These are phyloP conservation scores for Lasioglossum leucozonium DNA, from an alignment of 2,888 invertebrate genomes.

Conservation along the genomic window DNA sequence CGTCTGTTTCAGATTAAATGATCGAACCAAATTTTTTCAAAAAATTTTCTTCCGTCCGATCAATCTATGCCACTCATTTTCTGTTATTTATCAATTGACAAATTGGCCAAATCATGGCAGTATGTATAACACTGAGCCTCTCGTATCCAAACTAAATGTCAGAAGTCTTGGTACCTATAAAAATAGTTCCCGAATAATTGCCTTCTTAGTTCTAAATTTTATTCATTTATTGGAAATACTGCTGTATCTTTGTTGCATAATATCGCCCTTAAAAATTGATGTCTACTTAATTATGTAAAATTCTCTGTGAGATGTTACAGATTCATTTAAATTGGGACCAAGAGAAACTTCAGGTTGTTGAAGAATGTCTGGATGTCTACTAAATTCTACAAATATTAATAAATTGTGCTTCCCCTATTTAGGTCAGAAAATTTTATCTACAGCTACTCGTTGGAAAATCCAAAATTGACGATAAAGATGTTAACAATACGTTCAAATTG, in stretches of 20 bases:
- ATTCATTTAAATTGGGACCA: not conserved
- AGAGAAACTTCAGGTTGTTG: not conserved
- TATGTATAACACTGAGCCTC: not conserved
- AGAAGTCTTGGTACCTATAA: not conserved
- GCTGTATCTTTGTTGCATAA: not conserved
- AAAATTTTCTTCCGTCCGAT: not conserved
- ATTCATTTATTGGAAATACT: not conserved
- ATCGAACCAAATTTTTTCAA: not conserved
- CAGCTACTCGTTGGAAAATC: too few species aligned
- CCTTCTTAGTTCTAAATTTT: not conserved
- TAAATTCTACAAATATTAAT: not conserved
- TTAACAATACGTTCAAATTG: too few species aligned
- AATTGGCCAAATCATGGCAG: not conserved
- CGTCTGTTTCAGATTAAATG: conserved; percentile 8
- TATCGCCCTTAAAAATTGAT: not conserved
- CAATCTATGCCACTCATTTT: conserved; percentile 7
- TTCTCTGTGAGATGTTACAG: not conserved
- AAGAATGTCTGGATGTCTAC: not conserved
- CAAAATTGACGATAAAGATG: too few species aligned
- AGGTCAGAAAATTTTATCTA: too few species aligned
- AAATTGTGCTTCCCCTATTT: not conserved
- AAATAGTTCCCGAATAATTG: not conserved
- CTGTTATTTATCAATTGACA: conserved; percentile 10
- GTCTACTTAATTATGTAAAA: not conserved
- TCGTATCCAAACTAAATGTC: not conserved